phyloP scores from a whole-genome alignment of 1,140 invertebrate species.

The Sinella curviseta region DNA sequence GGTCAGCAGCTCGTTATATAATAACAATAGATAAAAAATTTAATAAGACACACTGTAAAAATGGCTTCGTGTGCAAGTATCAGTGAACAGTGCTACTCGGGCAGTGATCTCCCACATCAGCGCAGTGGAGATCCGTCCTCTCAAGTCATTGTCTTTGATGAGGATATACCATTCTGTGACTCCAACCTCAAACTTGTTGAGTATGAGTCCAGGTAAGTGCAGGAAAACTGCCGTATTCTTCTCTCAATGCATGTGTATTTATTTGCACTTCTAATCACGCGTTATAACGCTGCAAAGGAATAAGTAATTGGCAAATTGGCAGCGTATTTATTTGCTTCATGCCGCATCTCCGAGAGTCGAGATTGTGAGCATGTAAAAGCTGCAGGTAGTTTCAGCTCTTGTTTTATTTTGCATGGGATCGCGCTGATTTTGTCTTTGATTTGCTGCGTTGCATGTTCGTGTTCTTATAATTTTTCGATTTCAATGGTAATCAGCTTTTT shows the following conservation, averaged over 20 bases:
- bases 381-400: too few relatives aligned
- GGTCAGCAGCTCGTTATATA: neutral
- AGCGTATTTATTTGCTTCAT: too few relatives aligned
- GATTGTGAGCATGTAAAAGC: too few relatives aligned
- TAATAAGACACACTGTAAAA: neutral
- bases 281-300: too few relatives aligned
- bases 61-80: neutral
- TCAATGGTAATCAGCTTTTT: too few relatives aligned
- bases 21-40: neutral
- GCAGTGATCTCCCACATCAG: conserved; percentile 19
- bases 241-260: neutral
- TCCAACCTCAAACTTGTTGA: conserved; percentile 13
- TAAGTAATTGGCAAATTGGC: too few relatives aligned
- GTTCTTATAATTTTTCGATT: too few relatives aligned
- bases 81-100: conserved; percentile 13
- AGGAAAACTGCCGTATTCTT: neutral
- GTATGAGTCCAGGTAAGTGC: conserved; percentile 14
- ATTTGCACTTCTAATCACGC: too few relatives aligned
- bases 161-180: neutral
- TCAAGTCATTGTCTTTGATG: conserved; percentile 8
- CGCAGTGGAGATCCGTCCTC: conserved; percentile 1
- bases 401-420: too few relatives aligned
- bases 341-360: too few relatives aligned
- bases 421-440: too few relatives aligned
- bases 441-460: too few relatives aligned